Evolutionary conservation across 2,113 vertebrate genomes (phyloP), one percentile per base, ranked within the genome.

Genomic region (Nibea coibor): DNA sequence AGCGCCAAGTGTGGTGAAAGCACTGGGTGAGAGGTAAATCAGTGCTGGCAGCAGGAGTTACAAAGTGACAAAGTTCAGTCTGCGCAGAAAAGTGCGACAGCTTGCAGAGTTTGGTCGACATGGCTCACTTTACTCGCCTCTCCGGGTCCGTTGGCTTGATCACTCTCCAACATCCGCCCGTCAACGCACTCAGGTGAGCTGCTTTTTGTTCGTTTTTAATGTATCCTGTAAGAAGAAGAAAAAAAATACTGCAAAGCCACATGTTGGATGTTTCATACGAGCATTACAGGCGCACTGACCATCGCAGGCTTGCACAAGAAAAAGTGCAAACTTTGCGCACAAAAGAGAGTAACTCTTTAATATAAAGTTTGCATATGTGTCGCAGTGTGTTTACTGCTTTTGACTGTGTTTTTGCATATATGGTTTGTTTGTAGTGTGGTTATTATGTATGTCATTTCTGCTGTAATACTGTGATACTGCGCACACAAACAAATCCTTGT

Each of bases 151-250:
- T 99, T 59, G 96, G 95, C 2, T 56, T 97, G 74, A 96, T 99
- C 48, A 96, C 95, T 50, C 93, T 99, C 10, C 79, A 88, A 64
- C 96, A 97, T 77, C 97, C 96, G 0, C 97, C 97, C 0, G 94
- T 98, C 43, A 98, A 98, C 88, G 91, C 96, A 1, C 87, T 98
- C 69, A 97, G 97, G 97, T 98, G 94, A 95, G 92, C 88, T 19
- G 3, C 35, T 39, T 39, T 39, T 39, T 39, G 7, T 7, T 39
- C 14, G 8, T 17, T 22, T 62, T 22, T 39, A 1, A 0, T 24
- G 2, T 26, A 47, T 10, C 22, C 15, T 24, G 67, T 54, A 1
- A 8, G 11, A 53, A 53, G 9, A 15, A 1, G 19, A 8, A 35
- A 1, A 39, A 39, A 8, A 39, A 26, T 35, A 39, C 35, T 8